Conservation (phyloP, 2,797 vertebrate species). For the Lophius americanus region DNA sequence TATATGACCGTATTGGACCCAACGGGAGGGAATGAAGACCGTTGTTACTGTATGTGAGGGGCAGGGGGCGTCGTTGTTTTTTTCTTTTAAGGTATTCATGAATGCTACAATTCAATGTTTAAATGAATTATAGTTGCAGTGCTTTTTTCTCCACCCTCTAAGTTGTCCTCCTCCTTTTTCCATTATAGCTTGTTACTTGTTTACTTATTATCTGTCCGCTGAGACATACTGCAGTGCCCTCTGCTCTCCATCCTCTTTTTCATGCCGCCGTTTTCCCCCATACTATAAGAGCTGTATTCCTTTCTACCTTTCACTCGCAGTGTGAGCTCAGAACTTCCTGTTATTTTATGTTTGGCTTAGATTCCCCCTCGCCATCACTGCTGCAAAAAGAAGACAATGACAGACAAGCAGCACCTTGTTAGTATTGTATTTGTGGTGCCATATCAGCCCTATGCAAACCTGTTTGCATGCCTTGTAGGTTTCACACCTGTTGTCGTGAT, state of each 20-base stretch:
- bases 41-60: conserved; percentile 26
- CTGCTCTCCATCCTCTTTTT: neutral
- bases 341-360: neutral
- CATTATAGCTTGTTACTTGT: conserved; percentile 3
- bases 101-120: conserved; percentile 17
- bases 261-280: conserved; percentile 41
- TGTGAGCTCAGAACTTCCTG: neutral
- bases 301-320: neutral
- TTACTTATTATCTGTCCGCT: conserved; percentile 8
- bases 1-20: conserved; percentile 3
- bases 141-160: conserved; percentile 2
- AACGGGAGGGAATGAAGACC: conserved; percentile 7
- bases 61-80: conserved; percentile 35
- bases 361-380: conserved; percentile 1
- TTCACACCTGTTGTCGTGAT: conserved; percentile 27
- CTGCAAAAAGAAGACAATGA: conserved; percentile 36
- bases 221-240: neutral
- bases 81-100: conserved; percentile 31
- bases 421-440: conserved; percentile 35
- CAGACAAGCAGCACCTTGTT: conserved; percentile 29
- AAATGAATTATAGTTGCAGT: conserved; percentile 29
- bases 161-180: neutral
- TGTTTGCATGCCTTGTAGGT: conserved; percentile 69
- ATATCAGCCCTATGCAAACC: conserved; percentile 63
- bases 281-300: conserved; percentile 5